phyloP scores from a whole-genome alignment of 2,797 vertebrate genomes.

The Amazona finschi region DNA sequence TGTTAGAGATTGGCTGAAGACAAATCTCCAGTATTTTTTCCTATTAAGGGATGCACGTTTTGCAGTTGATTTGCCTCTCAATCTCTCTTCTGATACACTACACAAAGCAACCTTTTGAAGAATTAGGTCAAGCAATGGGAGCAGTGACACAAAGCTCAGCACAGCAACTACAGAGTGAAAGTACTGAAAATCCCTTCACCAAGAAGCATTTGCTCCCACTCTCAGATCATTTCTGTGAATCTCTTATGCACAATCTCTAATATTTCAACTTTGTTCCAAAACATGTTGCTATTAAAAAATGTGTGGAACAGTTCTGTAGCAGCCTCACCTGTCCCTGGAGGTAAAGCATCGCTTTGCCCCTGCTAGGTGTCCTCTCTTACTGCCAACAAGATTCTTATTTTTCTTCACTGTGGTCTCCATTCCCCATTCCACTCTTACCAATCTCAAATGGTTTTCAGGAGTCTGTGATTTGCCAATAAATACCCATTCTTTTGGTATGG shows the following conservation, averaged over 20 bases:
- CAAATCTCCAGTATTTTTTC: neutral
- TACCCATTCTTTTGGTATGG: neutral
- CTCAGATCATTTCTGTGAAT: neutral
- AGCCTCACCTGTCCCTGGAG: neutral
- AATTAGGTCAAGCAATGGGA: conserved; percentile 21
- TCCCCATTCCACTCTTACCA: neutral
- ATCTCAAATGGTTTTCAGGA: neutral
- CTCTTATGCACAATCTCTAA: neutral
- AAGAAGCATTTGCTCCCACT: neutral
- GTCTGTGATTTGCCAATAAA: neutral
- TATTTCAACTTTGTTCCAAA: neutral
- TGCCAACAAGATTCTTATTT: neutral
- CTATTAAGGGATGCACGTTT: neutral
- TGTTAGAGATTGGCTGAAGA: neutral
- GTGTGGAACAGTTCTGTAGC: neutral
- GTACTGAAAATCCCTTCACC: neutral
- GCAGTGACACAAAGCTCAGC: neutral
- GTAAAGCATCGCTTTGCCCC: neutral
- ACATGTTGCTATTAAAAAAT: neutral
- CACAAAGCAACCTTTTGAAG: neutral
- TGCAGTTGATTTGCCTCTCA: neutral
- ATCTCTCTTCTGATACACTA: neutral
- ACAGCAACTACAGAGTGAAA: neutral
- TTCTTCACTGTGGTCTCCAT: neutral
- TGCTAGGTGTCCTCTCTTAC: neutral